Evolutionary conservation across 2,113 vertebrate species (phyloP).

Genomic region (Tachysurus vachellii): DNA sequence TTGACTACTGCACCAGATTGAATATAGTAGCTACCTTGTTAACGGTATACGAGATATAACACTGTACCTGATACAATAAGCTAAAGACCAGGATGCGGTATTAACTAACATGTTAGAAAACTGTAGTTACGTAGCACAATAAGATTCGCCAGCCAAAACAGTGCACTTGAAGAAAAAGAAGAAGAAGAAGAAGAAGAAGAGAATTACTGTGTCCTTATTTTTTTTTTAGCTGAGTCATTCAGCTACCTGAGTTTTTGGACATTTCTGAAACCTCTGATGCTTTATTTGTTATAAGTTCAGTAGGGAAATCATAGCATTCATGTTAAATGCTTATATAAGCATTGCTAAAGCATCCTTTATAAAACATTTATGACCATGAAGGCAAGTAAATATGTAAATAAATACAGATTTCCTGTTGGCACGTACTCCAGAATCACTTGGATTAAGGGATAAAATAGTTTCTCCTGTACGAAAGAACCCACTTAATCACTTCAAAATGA

Average conservation of each 20-base stretch:
- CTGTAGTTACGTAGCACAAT: neutral
- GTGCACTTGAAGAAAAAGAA: neutral
- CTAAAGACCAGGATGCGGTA: neutral
- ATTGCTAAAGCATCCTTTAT: neutral
- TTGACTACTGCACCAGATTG: too few species aligned
- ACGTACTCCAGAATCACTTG: neutral
- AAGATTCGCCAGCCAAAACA: neutral
- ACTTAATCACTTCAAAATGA: slow-evolving; percentile 14
- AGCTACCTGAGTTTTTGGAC: neutral
- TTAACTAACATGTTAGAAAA: neutral
- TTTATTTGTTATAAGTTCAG: neutral
- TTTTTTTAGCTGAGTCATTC: neutral
- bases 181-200: too few species aligned
- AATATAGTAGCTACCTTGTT: too few species aligned
- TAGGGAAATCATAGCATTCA: neutral
- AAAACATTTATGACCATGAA: neutral
- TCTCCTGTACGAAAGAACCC: neutral
- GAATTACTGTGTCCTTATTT: neutral
- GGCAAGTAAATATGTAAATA: neutral
- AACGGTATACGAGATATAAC: too few species aligned
- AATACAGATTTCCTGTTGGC: neutral
- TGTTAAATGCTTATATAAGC: neutral
- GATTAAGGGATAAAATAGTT: slow-evolving; percentile 15
- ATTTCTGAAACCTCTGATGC: neutral
- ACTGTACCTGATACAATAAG: neutral